A percentile compares a stretch with the other conserved stretches of the same genome.
Conservation (phyloP, 2,113 vertebrate species). For the Chloropsis cyanopogon region DNA sequence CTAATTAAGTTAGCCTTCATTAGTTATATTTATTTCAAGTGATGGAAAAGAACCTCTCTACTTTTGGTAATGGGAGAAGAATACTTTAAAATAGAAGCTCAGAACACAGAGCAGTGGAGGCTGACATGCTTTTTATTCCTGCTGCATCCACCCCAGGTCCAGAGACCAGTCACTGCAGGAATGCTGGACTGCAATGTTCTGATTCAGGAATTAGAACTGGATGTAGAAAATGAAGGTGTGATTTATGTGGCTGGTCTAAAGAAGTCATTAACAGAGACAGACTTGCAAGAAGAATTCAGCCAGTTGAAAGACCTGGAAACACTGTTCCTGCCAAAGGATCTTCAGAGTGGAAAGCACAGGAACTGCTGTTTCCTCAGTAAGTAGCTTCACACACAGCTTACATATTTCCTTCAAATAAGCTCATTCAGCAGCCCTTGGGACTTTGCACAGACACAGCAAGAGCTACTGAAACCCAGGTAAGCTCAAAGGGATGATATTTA, state of each 20-base stretch:
- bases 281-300: constrained; percentile 71
- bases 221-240: constrained; percentile 68
- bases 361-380: constrained; percentile 82
- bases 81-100: neutral
- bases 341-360: constrained; percentile 53
- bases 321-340: constrained; percentile 69
- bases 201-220: constrained; percentile 74
- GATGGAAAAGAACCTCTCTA: neutral
- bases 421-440: neutral
- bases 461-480: neutral
- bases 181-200: constrained; percentile 77
- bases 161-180: constrained; percentile 76
- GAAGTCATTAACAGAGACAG: constrained; percentile 60
- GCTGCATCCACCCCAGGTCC: constrained; percentile 71
- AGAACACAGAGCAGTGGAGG: neutral
- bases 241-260: constrained; percentile 76
- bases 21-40: neutral
- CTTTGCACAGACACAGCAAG: neutral
- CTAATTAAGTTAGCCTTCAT: neutral
- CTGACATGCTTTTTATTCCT: neutral
- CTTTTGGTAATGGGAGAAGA: neutral
- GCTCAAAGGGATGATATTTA: neutral
- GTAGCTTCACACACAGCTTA: constrained; percentile 21
- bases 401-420: neutral
- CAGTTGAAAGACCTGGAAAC: constrained; percentile 71